Evolutionary conservation across 2,113 vertebrate species (phyloP).

Genomic region (Ophthalmolycus amberensis): DNA sequence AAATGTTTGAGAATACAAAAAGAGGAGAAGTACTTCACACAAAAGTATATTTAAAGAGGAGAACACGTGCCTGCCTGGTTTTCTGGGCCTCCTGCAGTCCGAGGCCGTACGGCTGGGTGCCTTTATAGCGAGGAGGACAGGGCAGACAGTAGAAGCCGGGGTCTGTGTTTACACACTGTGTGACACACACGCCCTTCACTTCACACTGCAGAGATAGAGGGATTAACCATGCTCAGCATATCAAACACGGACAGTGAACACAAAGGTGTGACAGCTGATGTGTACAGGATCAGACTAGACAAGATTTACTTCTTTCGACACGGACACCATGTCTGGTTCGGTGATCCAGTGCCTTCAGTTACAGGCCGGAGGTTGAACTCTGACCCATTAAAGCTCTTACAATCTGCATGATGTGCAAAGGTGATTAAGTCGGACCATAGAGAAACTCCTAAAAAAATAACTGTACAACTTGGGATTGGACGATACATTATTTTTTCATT

Average conservation of each 20-base stretch:
- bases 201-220: constrained; percentile 85
- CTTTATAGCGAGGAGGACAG: constrained; percentile 92
- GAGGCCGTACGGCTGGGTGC: constrained; percentile 90
- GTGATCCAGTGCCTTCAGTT: neutral
- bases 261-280: constrained; percentile 2
- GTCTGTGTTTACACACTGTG: constrained; percentile 93
- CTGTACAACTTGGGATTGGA: neutral
- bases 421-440: neutral
- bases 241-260: constrained; percentile 14
- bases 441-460: neutral
- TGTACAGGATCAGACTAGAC: constrained; percentile 10
- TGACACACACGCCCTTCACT: constrained; percentile 89
- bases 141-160: constrained; percentile 95
- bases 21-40: neutral
- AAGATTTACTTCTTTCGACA: neutral
- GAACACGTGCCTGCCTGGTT: constrained; percentile 86
- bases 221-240: constrained; percentile 32
- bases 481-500: neutral
- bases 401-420: neutral
- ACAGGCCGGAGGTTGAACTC: neutral
- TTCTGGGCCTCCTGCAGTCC: constrained; percentile 88
- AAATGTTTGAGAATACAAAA: neutral
- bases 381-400: neutral
- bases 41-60: neutral
- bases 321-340: neutral